These are phyloP conservation scores for Machaerirhynchus nigripectus DNA, from an alignment of 2,113 vertebrate species.

Conservation along the genomic window DNA sequence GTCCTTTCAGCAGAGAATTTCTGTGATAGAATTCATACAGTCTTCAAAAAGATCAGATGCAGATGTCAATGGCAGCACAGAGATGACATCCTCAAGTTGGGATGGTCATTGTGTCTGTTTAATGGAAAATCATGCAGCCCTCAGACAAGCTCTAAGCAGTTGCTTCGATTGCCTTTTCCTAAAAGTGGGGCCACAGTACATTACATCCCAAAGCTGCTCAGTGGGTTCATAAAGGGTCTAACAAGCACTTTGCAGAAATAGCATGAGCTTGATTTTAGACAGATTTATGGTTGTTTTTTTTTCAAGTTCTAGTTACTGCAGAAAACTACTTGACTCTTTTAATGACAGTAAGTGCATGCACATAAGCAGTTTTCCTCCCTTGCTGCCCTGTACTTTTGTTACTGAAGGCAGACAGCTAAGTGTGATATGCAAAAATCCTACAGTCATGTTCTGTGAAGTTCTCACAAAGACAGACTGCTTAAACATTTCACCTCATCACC, in stretches of 20 bases:
- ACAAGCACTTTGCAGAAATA: background rate
- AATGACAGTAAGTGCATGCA: background rate
- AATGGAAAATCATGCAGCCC: background rate
- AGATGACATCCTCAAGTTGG: background rate
- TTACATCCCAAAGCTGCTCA: background rate
- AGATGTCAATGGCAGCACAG: background rate
- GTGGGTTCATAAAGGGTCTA: background rate
- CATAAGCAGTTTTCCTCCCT: background rate
- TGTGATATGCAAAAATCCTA: background rate
- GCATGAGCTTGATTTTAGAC: background rate
- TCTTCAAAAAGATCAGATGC: background rate
- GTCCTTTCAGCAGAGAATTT: background rate
- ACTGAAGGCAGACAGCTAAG: background rate
- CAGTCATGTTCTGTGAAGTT: background rate
- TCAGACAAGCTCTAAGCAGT: background rate
- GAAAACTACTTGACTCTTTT: background rate
- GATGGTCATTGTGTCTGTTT: background rate
- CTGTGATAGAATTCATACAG: background rate
- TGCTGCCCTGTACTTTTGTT: background rate
- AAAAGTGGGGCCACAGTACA: background rate
- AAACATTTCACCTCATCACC: background rate
- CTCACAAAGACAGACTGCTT: background rate
- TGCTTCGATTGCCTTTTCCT: background rate
- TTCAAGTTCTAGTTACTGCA: background rate
- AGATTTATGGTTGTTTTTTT: background rate